Conservation (phyloP, 2,113 vertebrate genomes). For the Ginglymostoma cirratum region DNA sequence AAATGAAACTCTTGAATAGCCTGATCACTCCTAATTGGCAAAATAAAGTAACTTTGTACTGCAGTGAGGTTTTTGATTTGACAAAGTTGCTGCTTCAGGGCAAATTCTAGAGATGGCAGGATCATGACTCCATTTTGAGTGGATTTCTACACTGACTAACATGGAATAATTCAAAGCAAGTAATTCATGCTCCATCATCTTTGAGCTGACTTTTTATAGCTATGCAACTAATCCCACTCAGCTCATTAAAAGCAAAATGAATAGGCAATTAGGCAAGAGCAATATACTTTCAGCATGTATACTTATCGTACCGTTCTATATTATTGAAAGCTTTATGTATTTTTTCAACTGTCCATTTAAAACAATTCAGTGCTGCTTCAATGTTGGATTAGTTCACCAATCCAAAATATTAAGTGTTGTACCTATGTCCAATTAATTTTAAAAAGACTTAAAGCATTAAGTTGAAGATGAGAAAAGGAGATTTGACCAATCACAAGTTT, state of each 20-base stretch:
- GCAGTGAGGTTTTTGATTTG: background rate
- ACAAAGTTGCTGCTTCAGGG: background rate
- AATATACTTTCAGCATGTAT: background rate
- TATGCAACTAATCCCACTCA: background rate
- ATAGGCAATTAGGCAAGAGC: too few relatives aligned
- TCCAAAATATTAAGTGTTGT: background rate
- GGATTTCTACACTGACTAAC: background rate
- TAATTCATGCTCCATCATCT: background rate
- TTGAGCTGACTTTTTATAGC: background rate
- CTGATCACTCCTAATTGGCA: background rate
- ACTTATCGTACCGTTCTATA: background rate
- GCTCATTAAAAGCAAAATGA: background rate
- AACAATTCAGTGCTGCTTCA: background rate
- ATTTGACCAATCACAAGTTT: background rate
- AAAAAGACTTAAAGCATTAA: background rate
- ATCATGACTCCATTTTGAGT: background rate
- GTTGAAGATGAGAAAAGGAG: background rate
- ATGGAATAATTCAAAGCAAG: background rate
- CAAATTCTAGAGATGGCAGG: background rate
- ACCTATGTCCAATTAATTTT: too few relatives aligned
- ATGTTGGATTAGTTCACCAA: background rate
- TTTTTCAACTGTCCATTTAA: background rate
- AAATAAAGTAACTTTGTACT: background rate
- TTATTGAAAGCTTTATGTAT: background rate
- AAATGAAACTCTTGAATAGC: background rate